Evolutionary conservation across 2,888 invertebrate species (phyloP), one percentile per base, ranked within the genome.

Genomic region (Malthinus flaveolus): DNA sequence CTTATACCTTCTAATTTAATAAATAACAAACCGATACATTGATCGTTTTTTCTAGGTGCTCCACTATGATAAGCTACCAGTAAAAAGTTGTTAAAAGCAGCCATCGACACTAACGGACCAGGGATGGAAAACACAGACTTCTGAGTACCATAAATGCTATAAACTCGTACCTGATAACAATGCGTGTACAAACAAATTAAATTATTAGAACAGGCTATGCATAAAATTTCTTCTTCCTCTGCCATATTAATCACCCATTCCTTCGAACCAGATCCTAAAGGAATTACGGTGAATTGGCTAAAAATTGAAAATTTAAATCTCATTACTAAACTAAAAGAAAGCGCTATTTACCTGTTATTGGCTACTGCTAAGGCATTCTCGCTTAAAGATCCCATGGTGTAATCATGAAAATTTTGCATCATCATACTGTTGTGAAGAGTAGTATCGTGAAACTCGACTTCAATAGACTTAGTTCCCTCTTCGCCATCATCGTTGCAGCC

Each of bases 361-460:
- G 93, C 93, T 60, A 97, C 79, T 0, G 90, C 89, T 1, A 97
- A 80, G 7, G 91, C 93, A 58, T 89, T 85, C 1, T 84, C 80
- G 6, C 95, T 94, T 52, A 99, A 78, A 59, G 93, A 90, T 7
- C 93, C 97, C 85, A 98, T 87, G 1, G 88, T 88, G 78, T 96
- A 95, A 63, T 88, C 88, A 36, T 88, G 80, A 72, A 87, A 88
- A 80, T 99, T 98, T 70, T 87, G 88, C 64, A 98, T 83, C 74
- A 95, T 93, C 75, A 98, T 86, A 13, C 93, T 88, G 73, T 95
- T 95, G 75, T 98, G 96, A 8, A 93, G 81, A 48, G 88, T 86
- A 0, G 90, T 85, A 78, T 99, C 96, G 70, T 97, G 97, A 78
- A 98, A 99, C 77, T 97, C 96, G 0, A 97, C 91, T 75, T 97